A percentile compares a stretch with the other conserved stretches of the same genome.
Conservation (phyloP, 2,797 vertebrate species). For the Mus minutoides region DNA sequence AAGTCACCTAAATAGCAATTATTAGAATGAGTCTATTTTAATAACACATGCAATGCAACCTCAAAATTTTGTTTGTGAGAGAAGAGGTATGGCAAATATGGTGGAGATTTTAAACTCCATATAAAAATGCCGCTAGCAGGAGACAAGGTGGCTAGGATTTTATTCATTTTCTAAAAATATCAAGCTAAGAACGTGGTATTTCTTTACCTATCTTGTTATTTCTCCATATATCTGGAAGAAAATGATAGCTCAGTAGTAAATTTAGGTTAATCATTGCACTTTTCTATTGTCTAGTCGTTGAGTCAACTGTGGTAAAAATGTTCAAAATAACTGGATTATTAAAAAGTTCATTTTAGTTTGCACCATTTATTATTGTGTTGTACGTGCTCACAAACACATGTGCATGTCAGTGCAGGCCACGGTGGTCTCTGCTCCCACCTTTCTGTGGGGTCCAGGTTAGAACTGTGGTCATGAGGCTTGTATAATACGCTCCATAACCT, state of each 20-base stretch:
- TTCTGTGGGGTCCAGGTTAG: not conserved
- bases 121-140: constrained; percentile 3
- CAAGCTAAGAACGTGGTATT: not conserved
- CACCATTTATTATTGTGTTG: not conserved
- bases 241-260: constrained; percentile 33
- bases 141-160: constrained; percentile 2
- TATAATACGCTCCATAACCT: not conserved
- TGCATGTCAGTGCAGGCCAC: not conserved
- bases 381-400: not conserved
- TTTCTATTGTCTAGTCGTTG: constrained; percentile 23
- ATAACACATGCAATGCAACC: constrained; percentile 17
- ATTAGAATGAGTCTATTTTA: constrained; percentile 46
- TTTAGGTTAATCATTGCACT: not conserved
- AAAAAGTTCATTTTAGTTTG: constrained; percentile 50
- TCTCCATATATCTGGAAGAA: constrained; percentile 40
- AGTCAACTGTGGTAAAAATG: not conserved
- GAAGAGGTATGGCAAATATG: not conserved
- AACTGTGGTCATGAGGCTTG: not conserved
- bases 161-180: constrained; percentile 44
- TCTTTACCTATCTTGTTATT: constrained; percentile 20
- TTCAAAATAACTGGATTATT: constrained; percentile 49
- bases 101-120: not conserved
- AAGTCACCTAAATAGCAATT: constrained; percentile 34
- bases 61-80: constrained; percentile 49
- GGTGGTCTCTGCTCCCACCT: not conserved